These are phyloP conservation scores for Callospermophilus lateralis DNA, from an alignment of 2,113 vertebrate genomes.

Conservation along the genomic window DNA sequence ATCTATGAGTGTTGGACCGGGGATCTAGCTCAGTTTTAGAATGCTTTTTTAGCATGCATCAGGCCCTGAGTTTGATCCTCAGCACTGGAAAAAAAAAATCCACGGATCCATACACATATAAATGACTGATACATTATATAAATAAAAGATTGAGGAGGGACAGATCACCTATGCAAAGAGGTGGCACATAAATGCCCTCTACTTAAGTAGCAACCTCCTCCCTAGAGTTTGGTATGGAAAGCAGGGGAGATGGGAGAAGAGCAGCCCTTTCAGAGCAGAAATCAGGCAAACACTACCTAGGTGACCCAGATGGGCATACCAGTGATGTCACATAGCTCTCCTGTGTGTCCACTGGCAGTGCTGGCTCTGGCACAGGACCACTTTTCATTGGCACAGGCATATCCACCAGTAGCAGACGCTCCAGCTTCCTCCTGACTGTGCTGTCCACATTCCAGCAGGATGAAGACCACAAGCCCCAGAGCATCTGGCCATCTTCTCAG, in stretches of 20 bases:
- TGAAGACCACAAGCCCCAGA: not conserved
- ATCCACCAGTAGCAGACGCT: not conserved
- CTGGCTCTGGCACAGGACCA: not conserved
- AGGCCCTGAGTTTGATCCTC: no score
- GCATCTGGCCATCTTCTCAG: not conserved
- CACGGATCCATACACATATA: not conserved
- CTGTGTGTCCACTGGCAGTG: not conserved
- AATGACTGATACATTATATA: not conserved
- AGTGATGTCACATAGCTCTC: accelerated
- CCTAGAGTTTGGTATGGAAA: accelerated
- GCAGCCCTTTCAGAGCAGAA: not conserved
- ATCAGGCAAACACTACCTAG: not conserved
- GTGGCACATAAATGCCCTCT: not conserved
- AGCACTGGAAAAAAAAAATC: not conserved
- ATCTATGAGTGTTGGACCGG: no score
- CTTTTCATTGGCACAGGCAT: not conserved
- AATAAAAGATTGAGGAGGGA: constrained; percentile 15
- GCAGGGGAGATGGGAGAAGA: not conserved
- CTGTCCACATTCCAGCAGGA: not conserved
- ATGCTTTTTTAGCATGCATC: no score
- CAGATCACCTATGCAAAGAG: not conserved
- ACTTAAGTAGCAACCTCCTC: not conserved
- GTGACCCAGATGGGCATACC: not conserved
- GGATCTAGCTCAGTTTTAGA: no score
- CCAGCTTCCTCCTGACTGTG: not conserved